Evolutionary conservation across 2,113 vertebrate species (phyloP), one percentile per base, ranked within the genome.

Genomic region (Henicopernis longicauda): DNA sequence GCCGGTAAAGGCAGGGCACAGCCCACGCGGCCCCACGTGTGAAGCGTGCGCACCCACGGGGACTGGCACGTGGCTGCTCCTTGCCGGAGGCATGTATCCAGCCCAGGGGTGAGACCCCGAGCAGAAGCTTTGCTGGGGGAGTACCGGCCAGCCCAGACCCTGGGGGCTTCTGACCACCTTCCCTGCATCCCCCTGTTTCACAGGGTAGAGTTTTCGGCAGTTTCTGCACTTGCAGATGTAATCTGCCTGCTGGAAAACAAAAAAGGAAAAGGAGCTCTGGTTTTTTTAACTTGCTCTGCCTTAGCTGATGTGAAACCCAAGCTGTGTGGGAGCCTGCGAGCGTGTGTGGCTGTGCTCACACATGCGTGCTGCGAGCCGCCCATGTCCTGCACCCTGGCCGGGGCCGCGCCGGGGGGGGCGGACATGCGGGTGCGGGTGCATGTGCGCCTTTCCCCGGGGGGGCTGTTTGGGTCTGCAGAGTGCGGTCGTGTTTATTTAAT

Each of bases 401-500:
- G 71, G 92, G 89, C 86, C 13, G 1, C 57, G 93, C 49, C 0
- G n/a, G 62, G 44, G 44, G 23, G 66, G 63, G 47, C 40, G 61
- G 8, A 9, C 2, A 11, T 12, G 93, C 5, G 79, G 31, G 69
- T 69, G 71, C 4, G 76, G 65, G 86, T 44, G 79, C 79, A 49
- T 93, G 92, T 67, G 83, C 0, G 61, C 91, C 82, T 79, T 76
- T 57, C 91, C 95, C 91, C 78, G 5, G 36, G 44, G 86, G 83
- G 50, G 71, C 70, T 65, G 94, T 36, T 93, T 67, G 1, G 77
- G 86, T 79, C 93, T 92, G 97, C 89, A 91, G 52, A 89, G 86
- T 82, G 86, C 26, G 58, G 93, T 94, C 8, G 13, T 97, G 96
- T 97, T 97, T 97, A 90, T 97, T 97, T 97, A 96, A 93, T 97